These are phyloP conservation scores for Anolis carolinensis DNA, from an alignment of 2,113 vertebrate species.

Conservation along the genomic window DNA sequence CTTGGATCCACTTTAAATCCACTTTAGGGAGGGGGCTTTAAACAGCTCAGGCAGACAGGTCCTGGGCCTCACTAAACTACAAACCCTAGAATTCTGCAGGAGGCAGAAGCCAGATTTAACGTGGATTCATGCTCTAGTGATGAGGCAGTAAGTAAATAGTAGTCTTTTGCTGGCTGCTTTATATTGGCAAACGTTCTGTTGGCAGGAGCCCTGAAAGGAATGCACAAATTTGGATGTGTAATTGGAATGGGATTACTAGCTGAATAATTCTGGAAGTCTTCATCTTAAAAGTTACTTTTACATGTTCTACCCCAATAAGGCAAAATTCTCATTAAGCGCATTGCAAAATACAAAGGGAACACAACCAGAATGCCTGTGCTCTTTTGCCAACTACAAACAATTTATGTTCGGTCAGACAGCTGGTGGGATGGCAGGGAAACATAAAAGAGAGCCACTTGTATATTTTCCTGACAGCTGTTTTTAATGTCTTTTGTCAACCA, in stretches of 20 bases:
- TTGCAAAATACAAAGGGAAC: slow-evolving; percentile 52
- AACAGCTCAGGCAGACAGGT: no score
- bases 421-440: slow-evolving; percentile 52
- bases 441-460: slow-evolving; percentile 55
- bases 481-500: slow-evolving; percentile 61
- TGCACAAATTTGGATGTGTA: not conserved
- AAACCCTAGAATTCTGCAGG: no score
- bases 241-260: not conserved
- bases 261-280: not conserved
- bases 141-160: not conserved
- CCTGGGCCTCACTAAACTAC: no score
- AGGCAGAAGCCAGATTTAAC: no score
- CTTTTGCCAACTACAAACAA: slow-evolving; percentile 63
- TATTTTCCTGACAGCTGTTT: slow-evolving; percentile 68
- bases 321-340: slow-evolving; percentile 52
- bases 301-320: not conserved
- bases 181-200: not conserved
- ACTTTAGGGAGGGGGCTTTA: no score
- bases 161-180: not conserved
- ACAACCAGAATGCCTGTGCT: slow-evolving; percentile 42
- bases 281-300: not conserved
- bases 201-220: not conserved
- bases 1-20: no score
- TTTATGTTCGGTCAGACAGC: slow-evolving; percentile 66
- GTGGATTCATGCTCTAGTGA: no score